phyloP scores from a whole-genome alignment of 2,888 invertebrate genomes.

The Petrolisthes cinctipes region DNA sequence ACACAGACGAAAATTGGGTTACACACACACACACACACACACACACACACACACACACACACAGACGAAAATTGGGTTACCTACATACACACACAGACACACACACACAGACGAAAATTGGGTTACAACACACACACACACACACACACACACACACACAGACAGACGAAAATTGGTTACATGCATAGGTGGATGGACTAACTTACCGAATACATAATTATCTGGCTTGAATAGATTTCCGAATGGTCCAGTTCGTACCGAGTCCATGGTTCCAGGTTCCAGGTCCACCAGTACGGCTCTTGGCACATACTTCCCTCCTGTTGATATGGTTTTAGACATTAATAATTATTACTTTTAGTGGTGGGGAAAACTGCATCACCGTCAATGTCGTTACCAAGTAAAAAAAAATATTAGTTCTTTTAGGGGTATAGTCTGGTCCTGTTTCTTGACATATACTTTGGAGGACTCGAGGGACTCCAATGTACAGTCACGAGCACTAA shows the following conservation, averaged over 20 bases:
- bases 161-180: neutral
- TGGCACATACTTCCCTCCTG: slow-evolving; percentile 75
- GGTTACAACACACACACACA: neutral
- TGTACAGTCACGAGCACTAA: too few species aligned
- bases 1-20: neutral
- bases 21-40: neutral
- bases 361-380: too few species aligned
- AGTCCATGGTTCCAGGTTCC: slow-evolving; percentile 85
- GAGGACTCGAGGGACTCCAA: too few species aligned
- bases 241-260: slow-evolving; percentile 79
- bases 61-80: neutral
- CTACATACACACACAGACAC: neutral
- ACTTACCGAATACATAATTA: slow-evolving; percentile 77
- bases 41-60: neutral
- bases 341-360: too few species aligned
- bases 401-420: too few species aligned
- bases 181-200: too few species aligned
- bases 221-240: slow-evolving; percentile 82
- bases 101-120: neutral
- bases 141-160: neutral
- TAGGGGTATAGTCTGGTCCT: too few species aligned
- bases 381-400: too few species aligned
- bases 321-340: too few species aligned
- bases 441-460: too few species aligned
- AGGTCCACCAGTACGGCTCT: slow-evolving; percentile 82